Evolutionary conservation across 2,797 vertebrate species (phyloP), one percentile per base, ranked within the genome.

Genomic region (Balearica regulorum): DNA sequence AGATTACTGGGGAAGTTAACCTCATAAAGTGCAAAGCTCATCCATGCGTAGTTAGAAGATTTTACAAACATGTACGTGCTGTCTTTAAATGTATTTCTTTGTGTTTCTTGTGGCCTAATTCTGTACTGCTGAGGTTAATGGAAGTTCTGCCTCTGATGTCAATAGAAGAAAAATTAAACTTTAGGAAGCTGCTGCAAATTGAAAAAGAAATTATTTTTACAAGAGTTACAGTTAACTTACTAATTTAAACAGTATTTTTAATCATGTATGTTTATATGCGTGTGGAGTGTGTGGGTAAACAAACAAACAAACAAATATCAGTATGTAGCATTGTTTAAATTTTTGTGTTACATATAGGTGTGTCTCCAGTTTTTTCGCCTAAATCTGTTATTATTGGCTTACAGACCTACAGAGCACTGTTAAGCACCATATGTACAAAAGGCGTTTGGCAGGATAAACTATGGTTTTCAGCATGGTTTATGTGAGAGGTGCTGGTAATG

Each of bases 391-490:
- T 81, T 96, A 85, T 31, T 92, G 69, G 61, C 71, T 93, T 95
- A 87, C 64, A 93, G 86, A 91, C 70, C 65, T 85, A 77, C 60
- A 78, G 46, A 93, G 46, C 61, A 77, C 88, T 83, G 83, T 89
- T 90, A 80, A 95, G 90, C 81, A 94, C 86, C 72, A 29, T 85
- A 80, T 89, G 92, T 35, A 92, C 75, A 75, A 84, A 87, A 93
- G 78, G 43, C 86, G 87, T 91, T 97, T 96, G 95, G 90, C 92
- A 95, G 79, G 49, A 78, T 90, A 90, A 95, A 83, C 89, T 62
- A 4, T 13, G 55, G 68, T 95, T 95, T 96, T 94, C 61, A 65
- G 46, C 49, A 14, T 85, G 81, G 93, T 95, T 95, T 95, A 29
- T 95, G 46, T 75, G 68, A 90, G 75, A 73, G 81, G 68, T 95